These are phyloP conservation scores for Lateolabrax maculatus DNA, from an alignment of 2,797 vertebrate species.

Conservation along the genomic window DNA sequence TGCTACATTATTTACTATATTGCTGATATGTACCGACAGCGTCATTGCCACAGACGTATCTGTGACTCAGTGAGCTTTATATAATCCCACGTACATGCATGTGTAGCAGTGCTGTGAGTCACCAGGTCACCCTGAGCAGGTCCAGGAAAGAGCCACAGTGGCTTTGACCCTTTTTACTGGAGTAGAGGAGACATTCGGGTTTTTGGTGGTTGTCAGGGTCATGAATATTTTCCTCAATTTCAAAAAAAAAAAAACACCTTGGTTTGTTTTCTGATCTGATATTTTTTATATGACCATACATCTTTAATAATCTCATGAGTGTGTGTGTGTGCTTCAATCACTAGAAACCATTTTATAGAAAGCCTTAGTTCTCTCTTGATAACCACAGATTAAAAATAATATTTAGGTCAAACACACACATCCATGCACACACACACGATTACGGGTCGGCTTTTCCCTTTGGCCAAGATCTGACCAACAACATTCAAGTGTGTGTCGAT, in stretches of 20 bases:
- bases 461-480: constrained; percentile 43
- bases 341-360: constrained; percentile 72
- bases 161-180: not conserved
- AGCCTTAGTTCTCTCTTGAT: constrained; percentile 57
- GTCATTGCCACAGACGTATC: not conserved
- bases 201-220: no score
- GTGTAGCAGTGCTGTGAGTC: constrained; percentile 2
- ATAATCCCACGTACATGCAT: not conserved
- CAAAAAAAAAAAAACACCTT: not conserved
- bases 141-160: not conserved
- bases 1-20: constrained; percentile 10
- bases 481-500: constrained; percentile 28
- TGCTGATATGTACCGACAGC: constrained; percentile 4
- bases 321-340: constrained; percentile 43
- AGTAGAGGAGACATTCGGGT: not conserved
- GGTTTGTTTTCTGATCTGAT: not conserved
- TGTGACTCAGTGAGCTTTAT: constrained; percentile 2
- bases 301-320: constrained; percentile 28
- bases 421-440: constrained; percentile 14
- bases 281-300: no score
- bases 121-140: not conserved
- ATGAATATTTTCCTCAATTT: not conserved
- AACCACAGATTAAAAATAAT: constrained; percentile 70
- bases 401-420: constrained; percentile 68
- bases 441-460: constrained; percentile 40